Evolutionary conservation across 2,888 invertebrate genomes (phyloP).

Genomic region (Imbricaverruca yamaguchii): DNA sequence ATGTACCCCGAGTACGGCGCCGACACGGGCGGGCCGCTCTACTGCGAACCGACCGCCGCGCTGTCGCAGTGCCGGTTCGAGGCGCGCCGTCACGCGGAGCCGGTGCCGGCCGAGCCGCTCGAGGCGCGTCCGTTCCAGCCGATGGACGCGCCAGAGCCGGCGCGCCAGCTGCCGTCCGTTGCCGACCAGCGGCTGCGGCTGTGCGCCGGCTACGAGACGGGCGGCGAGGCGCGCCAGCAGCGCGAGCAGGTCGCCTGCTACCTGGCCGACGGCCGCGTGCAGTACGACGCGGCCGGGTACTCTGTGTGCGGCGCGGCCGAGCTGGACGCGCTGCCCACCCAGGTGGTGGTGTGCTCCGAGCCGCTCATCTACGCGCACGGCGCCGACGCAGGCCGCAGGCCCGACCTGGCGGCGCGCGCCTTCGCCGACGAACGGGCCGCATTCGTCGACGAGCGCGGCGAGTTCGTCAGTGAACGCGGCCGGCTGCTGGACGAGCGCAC

Average conservation of each 20-base stretch:
- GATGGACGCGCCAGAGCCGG: neutral
- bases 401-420: neutral
- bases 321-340: neutral
- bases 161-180: neutral
- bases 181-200: neutral
- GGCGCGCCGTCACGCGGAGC: neutral
- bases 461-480: neutral
- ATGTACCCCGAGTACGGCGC: neutral
- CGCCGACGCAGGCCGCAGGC: neutral
- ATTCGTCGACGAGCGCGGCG: neutral
- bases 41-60: neutral
- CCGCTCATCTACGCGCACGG: neutral
- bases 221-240: neutral
- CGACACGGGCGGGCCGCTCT: neutral
- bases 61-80: constrained; percentile 1
- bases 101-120: neutral
- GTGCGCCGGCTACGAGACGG: neutral
- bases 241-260: neutral
- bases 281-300: neutral
- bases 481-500: neutral
- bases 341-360: neutral
- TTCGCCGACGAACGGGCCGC: neutral
- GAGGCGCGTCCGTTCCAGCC: neutral
- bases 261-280: neutral
- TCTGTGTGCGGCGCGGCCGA: neutral